phyloP scores from a whole-genome alignment of 2,113 vertebrate genomes.

The Lophura nycthemera region DNA sequence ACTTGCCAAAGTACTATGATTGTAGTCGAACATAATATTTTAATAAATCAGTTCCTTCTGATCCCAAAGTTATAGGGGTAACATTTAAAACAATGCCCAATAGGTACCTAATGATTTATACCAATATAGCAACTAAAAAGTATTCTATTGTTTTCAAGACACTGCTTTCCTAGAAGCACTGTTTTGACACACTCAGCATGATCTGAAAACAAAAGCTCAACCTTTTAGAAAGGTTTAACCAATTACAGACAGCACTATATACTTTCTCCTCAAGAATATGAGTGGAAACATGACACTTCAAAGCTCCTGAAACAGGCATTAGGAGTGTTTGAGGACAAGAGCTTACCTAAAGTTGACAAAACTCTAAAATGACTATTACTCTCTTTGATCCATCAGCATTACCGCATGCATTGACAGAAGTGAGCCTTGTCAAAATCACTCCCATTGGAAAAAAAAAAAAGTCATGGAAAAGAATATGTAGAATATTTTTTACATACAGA shows the following conservation, averaged over 20 bases:
- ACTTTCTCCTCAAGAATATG: neutral
- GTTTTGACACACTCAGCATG: neutral
- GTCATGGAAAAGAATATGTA: neutral
- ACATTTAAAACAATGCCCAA: neutral
- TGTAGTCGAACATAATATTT: neutral
- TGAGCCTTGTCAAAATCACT: neutral
- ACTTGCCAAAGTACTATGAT: neutral
- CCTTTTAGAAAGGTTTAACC: neutral
- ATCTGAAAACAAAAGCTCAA: neutral
- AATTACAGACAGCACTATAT: neutral
- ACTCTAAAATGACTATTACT: neutral
- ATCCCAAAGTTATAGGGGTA: neutral
- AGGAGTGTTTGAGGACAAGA: neutral
- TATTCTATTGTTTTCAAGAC: neutral
- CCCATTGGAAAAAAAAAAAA: neutral
- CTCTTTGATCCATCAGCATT: neutral
- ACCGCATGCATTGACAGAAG: rapidly evolving
- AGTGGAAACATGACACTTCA: neutral
- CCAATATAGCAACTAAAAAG: neutral
- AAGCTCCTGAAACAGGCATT: neutral
- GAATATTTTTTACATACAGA: neutral
- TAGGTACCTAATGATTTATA: neutral
- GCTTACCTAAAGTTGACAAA: neutral
- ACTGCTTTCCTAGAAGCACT: neutral
- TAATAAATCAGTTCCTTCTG: neutral